Evolutionary conservation across 2,797 vertebrate genomes (phyloP).

Genomic region (Pangasius djambal): DNA sequence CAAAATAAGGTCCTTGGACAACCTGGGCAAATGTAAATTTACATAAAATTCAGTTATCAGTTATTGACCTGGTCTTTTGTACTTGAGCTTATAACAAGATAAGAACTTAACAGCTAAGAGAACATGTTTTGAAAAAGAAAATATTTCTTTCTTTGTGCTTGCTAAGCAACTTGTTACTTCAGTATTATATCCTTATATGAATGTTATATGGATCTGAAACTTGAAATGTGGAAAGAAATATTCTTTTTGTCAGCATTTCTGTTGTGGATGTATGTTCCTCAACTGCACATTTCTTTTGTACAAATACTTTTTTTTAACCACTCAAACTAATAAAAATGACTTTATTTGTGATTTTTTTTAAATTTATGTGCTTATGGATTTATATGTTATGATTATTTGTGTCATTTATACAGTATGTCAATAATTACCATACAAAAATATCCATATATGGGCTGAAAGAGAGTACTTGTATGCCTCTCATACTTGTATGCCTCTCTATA

Average conservation of each 20-base stretch:
- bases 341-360: neutral
- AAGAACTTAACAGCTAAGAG: neutral
- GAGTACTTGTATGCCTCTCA: neutral
- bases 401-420: neutral
- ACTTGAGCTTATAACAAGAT: neutral
- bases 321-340: no score
- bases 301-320: neutral
- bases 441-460: neutral
- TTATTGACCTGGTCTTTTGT: neutral
- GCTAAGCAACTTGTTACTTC: neutral
- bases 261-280: neutral
- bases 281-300: neutral
- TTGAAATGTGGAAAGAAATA: neutral
- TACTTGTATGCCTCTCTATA: neutral
- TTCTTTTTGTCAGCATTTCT: neutral
- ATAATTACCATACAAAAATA: neutral
- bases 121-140: neutral
- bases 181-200: neutral
- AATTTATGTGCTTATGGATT: neutral
- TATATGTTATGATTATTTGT: neutral
- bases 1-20: neutral
- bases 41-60: neutral
- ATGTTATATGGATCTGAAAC: slow-evolving; percentile 1
- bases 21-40: neutral
- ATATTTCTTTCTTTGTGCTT: neutral